phyloP scores from a whole-genome alignment of 2,113 vertebrate species.

The Pollachius pollachius region DNA sequence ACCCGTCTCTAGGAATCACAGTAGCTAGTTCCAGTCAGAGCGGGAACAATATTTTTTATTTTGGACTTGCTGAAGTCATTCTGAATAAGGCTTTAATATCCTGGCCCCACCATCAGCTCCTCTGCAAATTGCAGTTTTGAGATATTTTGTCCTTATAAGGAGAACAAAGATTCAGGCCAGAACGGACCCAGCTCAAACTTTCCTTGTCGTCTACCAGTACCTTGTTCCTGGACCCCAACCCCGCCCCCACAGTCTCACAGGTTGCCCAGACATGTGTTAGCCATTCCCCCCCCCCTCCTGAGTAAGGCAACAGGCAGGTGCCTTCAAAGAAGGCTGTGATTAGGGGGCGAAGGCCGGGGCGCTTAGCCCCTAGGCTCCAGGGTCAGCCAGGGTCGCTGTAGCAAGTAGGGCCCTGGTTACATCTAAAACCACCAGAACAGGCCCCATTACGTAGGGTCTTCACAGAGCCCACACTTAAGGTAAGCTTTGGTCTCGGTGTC shows the following conservation, averaged over 20 bases:
- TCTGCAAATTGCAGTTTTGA: conserved; percentile 42
- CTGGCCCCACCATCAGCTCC: conserved; percentile 26
- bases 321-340: conserved; percentile 51
- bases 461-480: background rate
- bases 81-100: conserved; percentile 35
- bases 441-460: background rate
- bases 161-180: conserved; percentile 48
- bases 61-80: conserved; percentile 30
- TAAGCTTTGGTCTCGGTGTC: background rate
- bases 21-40: conserved; percentile 10
- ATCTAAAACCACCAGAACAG: background rate
- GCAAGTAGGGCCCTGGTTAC: background rate
- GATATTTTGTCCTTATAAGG: conserved; percentile 61
- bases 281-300: conserved; percentile 57
- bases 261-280: conserved; percentile 65
- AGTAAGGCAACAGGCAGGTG: conserved; percentile 54
- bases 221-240: conserved; percentile 31
- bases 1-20: conserved; percentile 19
- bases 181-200: conserved; percentile 56
- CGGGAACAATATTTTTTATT: conserved; percentile 15
- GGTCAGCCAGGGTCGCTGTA: conserved; percentile 21
- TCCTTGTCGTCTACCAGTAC: conserved; percentile 57
- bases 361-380: conserved; percentile 30
- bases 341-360: conserved; percentile 22
- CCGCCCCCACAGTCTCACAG: conserved; percentile 15